phyloP scores from a whole-genome alignment of 2,797 vertebrate genomes.

The Oreonectes daqikongensis region DNA sequence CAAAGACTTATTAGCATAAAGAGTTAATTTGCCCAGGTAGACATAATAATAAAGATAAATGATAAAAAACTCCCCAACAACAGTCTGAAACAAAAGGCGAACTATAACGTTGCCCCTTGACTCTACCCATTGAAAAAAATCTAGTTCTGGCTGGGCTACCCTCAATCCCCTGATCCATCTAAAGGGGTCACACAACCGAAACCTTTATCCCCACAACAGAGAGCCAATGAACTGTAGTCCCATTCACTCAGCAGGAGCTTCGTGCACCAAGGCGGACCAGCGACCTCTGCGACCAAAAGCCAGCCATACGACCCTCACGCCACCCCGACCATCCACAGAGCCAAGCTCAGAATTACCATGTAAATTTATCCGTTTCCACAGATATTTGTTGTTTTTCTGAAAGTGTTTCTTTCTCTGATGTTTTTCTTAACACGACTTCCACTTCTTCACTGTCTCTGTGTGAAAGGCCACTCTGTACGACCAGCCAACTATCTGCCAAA shows the following conservation, averaged over 20 bases:
- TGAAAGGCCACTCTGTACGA: conserved; percentile 82
- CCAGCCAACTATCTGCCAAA: conserved; percentile 85
- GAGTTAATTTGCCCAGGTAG: no score
- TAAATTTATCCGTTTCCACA: not conserved
- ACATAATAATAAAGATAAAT: not conserved
- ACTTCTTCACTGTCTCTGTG: conserved; percentile 74
- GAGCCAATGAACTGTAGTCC: conserved; percentile 35
- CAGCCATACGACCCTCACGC: not conserved
- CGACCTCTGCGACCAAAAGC: not conserved
- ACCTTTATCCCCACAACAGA: conserved; percentile 33
- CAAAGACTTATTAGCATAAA: no score
- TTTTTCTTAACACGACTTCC: conserved; percentile 71
- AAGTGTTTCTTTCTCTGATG: conserved; percentile 35
- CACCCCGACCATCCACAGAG: not conserved
- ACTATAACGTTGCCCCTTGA: not conserved
- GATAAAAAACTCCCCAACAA: not conserved
- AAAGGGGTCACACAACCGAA: conserved; percentile 47
- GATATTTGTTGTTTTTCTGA: conserved; percentile 18
- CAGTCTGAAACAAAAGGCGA: not conserved
- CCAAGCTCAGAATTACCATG: not conserved
- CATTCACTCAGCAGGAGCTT: conserved; percentile 4
- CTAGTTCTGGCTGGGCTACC: not conserved
- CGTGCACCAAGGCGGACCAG: not conserved
- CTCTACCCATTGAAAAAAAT: conserved; percentile 10
- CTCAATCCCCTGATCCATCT: conserved; percentile 43